Base-by-base conservation (phyloP, 2,113 vertebrate species). In the Variabilichromis moorii region DNA sequence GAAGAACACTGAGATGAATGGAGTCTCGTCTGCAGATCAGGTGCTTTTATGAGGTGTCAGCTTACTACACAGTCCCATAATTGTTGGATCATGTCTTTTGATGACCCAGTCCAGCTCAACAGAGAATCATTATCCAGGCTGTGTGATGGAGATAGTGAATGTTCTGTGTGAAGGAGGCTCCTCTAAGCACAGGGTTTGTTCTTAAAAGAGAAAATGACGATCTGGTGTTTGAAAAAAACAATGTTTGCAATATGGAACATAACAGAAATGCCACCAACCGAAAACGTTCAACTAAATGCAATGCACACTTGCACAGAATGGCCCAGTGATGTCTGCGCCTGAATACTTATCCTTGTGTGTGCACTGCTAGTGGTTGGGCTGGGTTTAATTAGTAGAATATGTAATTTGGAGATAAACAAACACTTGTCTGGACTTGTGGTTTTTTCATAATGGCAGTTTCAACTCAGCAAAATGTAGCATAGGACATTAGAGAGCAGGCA, bases 21-120 rank as follows among this genome's bases (percentile, higher is more conserved):
- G 57, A 91, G 86, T 53, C 88, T 42, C 57, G 68, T 89, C 73
- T 42, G 81, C 91, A 93, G 90, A 94, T 95, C 94, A 95, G 94
- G 92, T 94, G 94, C 90, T 94, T 93, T 93, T 92, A 93, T 89
- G 91, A 90, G 91, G 86, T 91, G 91, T 90, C 92, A 86, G 91
- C 87, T 92, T 91, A 92, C 90, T 88, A 94, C 91, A 93, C 87
- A 90, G 91, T 81, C 90, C 92, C 86, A 88, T 96, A 93, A 95
- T 92, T 93, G 92, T 94, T 88, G 91, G 88, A 94, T 94, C 90
- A 85, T 90, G 92, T 92, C 93, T 92, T 94, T 94, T 93, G 94
- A 94, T 95, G 91, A 94, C 91, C 93, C 76, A 78, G 93, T 94
- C 93, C 90, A 83, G 89, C 86, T 90, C 90, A 91, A 91, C 88